phyloP scores from a whole-genome alignment of 2,888 invertebrate genomes.

The Chromoteleia sp. region DNA sequence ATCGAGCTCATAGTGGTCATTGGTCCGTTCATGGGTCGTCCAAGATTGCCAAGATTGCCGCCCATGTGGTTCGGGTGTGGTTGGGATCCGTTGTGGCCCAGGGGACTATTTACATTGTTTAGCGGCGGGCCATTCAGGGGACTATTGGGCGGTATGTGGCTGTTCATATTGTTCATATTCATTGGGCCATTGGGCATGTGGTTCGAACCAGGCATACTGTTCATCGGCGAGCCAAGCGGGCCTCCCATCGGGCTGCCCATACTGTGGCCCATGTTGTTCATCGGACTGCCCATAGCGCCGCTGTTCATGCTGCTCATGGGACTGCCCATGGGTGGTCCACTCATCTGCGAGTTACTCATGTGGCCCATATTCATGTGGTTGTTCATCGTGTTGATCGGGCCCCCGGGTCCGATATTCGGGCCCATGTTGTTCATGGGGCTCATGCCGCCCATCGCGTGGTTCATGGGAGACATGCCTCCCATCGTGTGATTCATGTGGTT shows the following conservation, averaged over 20 bases:
- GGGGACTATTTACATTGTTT: conserved; percentile 82
- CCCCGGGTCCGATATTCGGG: conserved; percentile 89
- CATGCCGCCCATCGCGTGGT: conserved; percentile 88
- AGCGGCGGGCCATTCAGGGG: conserved; percentile 82
- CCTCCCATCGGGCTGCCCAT: conserved; percentile 90
- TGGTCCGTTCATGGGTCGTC: conserved; percentile 90
- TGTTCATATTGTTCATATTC: conserved; percentile 83
- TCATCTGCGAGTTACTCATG: conserved; percentile 85
- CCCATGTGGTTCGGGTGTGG: conserved; percentile 83
- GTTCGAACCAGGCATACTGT: conserved; percentile 86
- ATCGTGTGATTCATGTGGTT: conserved; percentile 88
- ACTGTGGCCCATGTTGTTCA: conserved; percentile 88
- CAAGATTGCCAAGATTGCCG: conserved; percentile 82
- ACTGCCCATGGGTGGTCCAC: conserved; percentile 88
- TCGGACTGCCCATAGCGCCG: conserved; percentile 88
- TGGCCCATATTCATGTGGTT: conserved; percentile 85
- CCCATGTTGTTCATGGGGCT: conserved; percentile 90
- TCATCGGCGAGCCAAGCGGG: conserved; percentile 88
- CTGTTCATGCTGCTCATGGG: conserved; percentile 85
- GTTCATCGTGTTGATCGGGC: conserved; percentile 86
- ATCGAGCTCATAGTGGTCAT: conserved; percentile 89
- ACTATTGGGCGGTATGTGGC: conserved; percentile 83
- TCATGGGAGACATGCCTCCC: conserved; percentile 86
- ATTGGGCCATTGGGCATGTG: conserved; percentile 82
- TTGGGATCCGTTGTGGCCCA: conserved; percentile 82